Conservation (phyloP, 2,797 vertebrate species). For the Acanthiza pusilla region DNA sequence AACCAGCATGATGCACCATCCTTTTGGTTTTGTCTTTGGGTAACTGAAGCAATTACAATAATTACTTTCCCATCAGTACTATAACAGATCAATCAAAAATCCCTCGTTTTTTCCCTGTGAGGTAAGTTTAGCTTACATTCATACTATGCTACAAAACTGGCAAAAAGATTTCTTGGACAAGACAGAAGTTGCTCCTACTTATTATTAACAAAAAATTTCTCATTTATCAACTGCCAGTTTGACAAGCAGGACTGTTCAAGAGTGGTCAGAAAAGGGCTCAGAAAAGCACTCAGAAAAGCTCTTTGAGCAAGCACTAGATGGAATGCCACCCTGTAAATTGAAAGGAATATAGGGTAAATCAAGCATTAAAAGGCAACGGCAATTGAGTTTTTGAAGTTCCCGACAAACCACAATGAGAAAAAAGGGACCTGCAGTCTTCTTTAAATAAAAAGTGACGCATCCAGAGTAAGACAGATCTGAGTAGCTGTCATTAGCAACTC, state of each 20-base stretch:
- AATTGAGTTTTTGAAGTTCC: not conserved
- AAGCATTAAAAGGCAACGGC: not conserved
- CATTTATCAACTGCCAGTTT: not conserved
- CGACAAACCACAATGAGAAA: not conserved
- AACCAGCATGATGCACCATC: not conserved
- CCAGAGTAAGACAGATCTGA: not conserved
- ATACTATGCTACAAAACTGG: not conserved
- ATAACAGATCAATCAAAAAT: not conserved
- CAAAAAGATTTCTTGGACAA: not conserved
- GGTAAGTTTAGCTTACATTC: not conserved
- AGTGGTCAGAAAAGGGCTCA: not conserved
- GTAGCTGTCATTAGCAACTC: not conserved
- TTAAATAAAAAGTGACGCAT: not conserved
- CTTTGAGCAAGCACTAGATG: not conserved
- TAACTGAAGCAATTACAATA: not conserved
- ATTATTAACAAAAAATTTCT: not conserved
- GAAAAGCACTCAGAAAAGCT: not conserved
- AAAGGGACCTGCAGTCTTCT: not conserved
- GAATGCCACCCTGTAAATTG: not conserved
- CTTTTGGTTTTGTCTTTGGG: not conserved
- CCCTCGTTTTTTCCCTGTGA: not conserved
- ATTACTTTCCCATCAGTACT: not conserved
- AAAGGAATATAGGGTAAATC: not conserved
- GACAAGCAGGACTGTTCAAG: not conserved
- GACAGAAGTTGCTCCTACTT: not conserved